Percentiles rank a stretch among this genome's conserved stretches.
Evolutionary conservation across 2,113 vertebrate species (phyloP).

Genomic region (Pelobates fuscus): DNA sequence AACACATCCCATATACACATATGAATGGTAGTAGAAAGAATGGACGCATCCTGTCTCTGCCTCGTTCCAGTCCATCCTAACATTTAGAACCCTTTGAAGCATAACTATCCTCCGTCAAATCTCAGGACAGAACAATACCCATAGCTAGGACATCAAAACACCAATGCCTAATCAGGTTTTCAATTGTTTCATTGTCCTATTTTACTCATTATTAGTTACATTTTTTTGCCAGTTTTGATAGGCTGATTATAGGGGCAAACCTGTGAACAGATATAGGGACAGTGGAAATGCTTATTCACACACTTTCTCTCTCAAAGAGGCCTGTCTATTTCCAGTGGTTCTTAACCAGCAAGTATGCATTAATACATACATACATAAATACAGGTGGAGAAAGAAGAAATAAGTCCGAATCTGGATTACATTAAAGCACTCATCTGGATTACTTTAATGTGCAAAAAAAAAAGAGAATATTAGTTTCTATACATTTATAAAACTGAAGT

Average conservation of each 20-base stretch:
- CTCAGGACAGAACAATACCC: constrained; percentile 88
- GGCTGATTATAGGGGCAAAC: constrained; percentile 68
- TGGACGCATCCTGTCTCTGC: constrained; percentile 86
- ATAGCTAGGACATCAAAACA: constrained; percentile 64
- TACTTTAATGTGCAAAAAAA: constrained; percentile 20
- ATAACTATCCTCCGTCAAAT: constrained; percentile 68
- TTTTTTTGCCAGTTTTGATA: constrained; percentile 70
- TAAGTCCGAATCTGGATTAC: background rate
- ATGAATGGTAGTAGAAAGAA: constrained; percentile 98
- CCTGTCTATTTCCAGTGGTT: constrained; percentile 42
- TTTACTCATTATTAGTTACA: constrained; percentile 26
- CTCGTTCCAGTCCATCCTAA: constrained; percentile 93
- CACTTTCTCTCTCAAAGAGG: constrained; percentile 22
- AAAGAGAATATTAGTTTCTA: too few relatives aligned
- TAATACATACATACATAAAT: constrained; percentile 22
- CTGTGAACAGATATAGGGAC: constrained; percentile 80
- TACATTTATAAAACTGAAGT: constrained; percentile 18
- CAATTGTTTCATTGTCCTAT: constrained; percentile 51
- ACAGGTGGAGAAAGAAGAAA: constrained; percentile 1
- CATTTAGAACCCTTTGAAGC: constrained; percentile 49
- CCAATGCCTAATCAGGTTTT: constrained; percentile 54
- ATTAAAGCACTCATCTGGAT: constrained; percentile 20
- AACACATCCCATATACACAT: constrained; percentile 92
- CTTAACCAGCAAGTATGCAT: constrained; percentile 20
- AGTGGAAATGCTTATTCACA: constrained; percentile 23